These are phyloP conservation scores for Cardiocondyla obscurior DNA, from an alignment of 1,140 invertebrate genomes.

Conservation along the genomic window DNA sequence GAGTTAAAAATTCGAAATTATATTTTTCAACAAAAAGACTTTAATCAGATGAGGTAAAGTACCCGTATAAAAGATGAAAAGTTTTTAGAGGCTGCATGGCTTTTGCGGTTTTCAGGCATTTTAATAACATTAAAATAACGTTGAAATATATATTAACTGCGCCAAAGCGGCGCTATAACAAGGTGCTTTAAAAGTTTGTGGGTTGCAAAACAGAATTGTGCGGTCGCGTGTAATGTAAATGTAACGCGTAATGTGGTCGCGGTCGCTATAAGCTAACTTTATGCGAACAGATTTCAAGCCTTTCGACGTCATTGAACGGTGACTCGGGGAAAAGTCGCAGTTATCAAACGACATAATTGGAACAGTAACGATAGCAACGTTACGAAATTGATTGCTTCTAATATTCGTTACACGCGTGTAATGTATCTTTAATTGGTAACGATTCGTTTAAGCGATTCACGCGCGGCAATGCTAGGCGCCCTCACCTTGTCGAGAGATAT, in stretches of 20 bases:
- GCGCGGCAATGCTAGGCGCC: not conserved
- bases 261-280: slow-evolving; percentile 1
- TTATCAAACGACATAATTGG: slow-evolving; percentile 18
- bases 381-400: not conserved
- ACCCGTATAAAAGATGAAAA: slow-evolving; percentile 28
- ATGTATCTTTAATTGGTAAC: not conserved
- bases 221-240: slow-evolving; percentile 28
- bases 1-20: slow-evolving; percentile 10
- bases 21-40: slow-evolving; percentile 7
- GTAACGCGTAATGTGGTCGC: not conserved
- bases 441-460: not conserved
- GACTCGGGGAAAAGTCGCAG: not conserved
- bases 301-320: slow-evolving; percentile 3
- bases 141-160: slow-evolving; percentile 10
- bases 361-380: not conserved
- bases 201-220: slow-evolving; percentile 7
- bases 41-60: slow-evolving; percentile 8
- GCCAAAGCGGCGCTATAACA: slow-evolving; percentile 3
- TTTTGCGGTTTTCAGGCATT: slow-evolving; percentile 1
- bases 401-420: not conserved
- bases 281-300: slow-evolving; percentile 21
- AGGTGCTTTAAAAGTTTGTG: slow-evolving; percentile 30
- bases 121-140: slow-evolving; percentile 32
- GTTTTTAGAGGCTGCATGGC: not conserved
- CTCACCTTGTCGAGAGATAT: not conserved